A percentile compares a stretch with the other conserved stretches of the same genome.
Evolutionary conservation across 2,888 invertebrate genomes (phyloP).

Genomic region (Parthenolecanium corni): DNA sequence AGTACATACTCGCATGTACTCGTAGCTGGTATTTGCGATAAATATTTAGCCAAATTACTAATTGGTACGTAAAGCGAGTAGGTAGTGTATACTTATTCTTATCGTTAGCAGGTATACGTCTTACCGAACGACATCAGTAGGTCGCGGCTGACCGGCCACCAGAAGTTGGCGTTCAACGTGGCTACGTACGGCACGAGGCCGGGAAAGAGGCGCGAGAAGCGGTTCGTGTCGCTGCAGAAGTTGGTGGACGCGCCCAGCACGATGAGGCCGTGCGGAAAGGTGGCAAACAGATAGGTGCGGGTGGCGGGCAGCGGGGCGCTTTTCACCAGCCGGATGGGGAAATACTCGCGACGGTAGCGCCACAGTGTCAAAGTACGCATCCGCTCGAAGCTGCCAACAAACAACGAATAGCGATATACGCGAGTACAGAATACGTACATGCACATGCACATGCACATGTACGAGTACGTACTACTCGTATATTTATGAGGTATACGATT

Average conservation of each 20-base stretch:
- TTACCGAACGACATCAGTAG: conserved; percentile 49
- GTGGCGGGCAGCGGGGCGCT: conserved; percentile 67
- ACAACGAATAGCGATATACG: neutral
- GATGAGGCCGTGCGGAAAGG: conserved; percentile 84
- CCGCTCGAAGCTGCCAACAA: conserved; percentile 45
- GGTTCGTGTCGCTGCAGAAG: conserved; percentile 58
- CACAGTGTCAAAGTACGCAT: conserved; percentile 57
- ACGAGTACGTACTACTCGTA: too few relatives aligned
- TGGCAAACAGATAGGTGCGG: conserved; percentile 72
- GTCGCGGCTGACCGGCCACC: conserved; percentile 60
- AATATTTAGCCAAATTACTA: too few relatives aligned
- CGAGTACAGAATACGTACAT: neutral
- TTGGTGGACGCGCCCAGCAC: conserved; percentile 66
- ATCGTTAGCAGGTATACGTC: conserved; percentile 27
- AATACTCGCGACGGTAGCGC: conserved; percentile 67
- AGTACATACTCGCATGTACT: neutral
- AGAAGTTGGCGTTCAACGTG: conserved; percentile 62
- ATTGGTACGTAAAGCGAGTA: too few relatives aligned
- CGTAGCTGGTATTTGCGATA: too few relatives aligned
- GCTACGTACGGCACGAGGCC: conserved; percentile 50
- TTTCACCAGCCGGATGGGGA: conserved; percentile 71
- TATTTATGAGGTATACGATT: too few relatives aligned
- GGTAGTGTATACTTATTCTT: too few relatives aligned
- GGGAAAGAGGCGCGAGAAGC: conserved; percentile 48
- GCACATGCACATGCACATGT: too few relatives aligned